These are phyloP conservation scores for Acomys russatus DNA, from an alignment of 2,797 vertebrate species.

Conservation along the genomic window DNA sequence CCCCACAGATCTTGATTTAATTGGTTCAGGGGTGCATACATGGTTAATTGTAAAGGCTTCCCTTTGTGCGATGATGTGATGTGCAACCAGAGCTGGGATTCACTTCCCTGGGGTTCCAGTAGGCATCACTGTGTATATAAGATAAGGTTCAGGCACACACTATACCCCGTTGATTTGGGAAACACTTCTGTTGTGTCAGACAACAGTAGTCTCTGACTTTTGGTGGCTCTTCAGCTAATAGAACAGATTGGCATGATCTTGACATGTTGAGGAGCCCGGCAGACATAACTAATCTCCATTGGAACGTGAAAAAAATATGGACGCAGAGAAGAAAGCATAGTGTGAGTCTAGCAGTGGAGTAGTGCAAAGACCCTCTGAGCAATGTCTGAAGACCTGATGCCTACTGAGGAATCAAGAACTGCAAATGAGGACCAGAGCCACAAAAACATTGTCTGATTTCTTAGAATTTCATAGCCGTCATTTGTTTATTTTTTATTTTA, in stretches of 20 bases:
- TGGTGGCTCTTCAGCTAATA: conserved; percentile 58
- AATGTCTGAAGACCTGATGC: not conserved
- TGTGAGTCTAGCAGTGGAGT: not conserved
- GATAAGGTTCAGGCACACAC: not conserved
- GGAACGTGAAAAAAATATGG: conserved; percentile 11
- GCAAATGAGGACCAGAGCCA: conserved; percentile 13
- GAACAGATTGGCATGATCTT: conserved; percentile 25
- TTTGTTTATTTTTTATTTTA: conserved; percentile 52
- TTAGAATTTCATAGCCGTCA: conserved; percentile 57
- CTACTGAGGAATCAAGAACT: conserved; percentile 9
- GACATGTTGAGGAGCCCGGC: conserved; percentile 29
- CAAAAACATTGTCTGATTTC: conserved; percentile 59
- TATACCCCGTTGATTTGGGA: not conserved
- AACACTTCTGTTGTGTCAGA: conserved; percentile 55
- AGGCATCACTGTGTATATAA: not conserved
- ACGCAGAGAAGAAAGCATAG: conserved; percentile 25
- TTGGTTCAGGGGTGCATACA: not conserved
- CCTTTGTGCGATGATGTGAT: not conserved
- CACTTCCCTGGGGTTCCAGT: too few species aligned
- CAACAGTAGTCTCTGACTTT: conserved; percentile 48
- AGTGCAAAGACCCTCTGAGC: not conserved
- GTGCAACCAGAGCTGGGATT: not conserved
- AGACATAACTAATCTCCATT: conserved; percentile 43
- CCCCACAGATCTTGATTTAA: conserved; percentile 29
- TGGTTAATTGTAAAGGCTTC: conserved; percentile 52